These are phyloP conservation scores for Psittacula cyanocephala DNA, from an alignment of 2,113 vertebrate species.

Conservation along the genomic window DNA sequence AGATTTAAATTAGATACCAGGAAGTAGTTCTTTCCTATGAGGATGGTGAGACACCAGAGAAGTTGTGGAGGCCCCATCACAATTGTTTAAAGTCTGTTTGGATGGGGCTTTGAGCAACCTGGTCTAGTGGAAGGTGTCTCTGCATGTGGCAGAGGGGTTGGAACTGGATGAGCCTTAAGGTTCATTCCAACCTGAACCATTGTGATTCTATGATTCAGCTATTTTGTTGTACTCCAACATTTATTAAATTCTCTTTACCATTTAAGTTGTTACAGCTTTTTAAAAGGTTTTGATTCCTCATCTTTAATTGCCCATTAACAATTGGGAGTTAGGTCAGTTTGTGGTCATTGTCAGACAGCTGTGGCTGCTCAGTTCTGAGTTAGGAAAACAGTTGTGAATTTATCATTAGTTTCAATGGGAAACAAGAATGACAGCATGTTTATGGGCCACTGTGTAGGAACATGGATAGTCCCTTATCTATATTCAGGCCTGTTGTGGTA, in stretches of 20 bases:
- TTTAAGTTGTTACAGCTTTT: neutral
- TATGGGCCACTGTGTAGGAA: too few species aligned
- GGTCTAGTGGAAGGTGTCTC: neutral
- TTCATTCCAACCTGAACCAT: neutral
- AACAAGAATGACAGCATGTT: accelerated
- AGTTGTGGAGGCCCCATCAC: neutral
- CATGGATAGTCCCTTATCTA: neutral
- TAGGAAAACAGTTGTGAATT: accelerated
- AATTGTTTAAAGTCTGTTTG: neutral
- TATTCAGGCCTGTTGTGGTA: neutral
- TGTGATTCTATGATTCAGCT: neutral
- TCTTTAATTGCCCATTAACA: neutral
- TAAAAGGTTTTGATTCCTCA: neutral
- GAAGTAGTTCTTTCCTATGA: neutral
- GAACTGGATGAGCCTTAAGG: neutral
- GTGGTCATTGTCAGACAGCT: neutral
- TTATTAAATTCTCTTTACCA: neutral
- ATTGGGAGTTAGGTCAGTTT: neutral
- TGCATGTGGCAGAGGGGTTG: neutral
- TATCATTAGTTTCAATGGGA: neutral
- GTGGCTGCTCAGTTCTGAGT: accelerated
- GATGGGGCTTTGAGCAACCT: neutral
- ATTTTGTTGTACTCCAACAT: neutral
- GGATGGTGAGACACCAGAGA: neutral
- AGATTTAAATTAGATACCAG: neutral